These are phyloP conservation scores for Stomatorhinus walkeri DNA, from an alignment of 2,797 vertebrate genomes.

Conservation along the genomic window DNA sequence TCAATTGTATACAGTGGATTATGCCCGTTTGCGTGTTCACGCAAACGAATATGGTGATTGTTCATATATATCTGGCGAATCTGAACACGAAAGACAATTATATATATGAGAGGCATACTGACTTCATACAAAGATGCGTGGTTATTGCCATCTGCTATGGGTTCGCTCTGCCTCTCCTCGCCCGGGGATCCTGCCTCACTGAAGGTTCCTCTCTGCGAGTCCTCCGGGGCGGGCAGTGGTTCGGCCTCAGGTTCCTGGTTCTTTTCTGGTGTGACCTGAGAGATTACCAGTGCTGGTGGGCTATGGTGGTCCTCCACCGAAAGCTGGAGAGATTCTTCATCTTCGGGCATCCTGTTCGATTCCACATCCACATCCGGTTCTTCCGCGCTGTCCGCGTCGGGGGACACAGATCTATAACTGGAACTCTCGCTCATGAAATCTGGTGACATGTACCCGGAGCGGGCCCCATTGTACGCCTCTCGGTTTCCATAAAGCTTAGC, in stretches of 20 bases:
- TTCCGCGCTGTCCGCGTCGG: constrained; percentile 81
- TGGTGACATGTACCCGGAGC: constrained; percentile 76
- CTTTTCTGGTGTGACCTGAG: constrained; percentile 45
- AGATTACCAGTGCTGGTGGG: constrained; percentile 45
- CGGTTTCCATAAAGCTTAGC: constrained; percentile 90
- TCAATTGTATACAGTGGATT: not conserved
- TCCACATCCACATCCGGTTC: constrained; percentile 93
- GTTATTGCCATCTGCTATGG: constrained; percentile 47
- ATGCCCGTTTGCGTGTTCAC: not conserved
- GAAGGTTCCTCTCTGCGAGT: constrained; percentile 43
- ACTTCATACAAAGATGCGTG: constrained; percentile 55
- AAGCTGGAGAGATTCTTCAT: constrained; percentile 64
- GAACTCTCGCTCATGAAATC: constrained; percentile 90
- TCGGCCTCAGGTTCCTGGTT: constrained; percentile 39
- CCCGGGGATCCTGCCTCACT: constrained; percentile 53
- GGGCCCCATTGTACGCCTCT: constrained; percentile 65
- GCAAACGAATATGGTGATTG: not conserved
- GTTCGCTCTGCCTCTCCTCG: constrained; percentile 55
- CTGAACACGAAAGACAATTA: not conserved
- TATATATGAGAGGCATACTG: constrained; percentile 30
- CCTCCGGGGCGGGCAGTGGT: constrained; percentile 33
- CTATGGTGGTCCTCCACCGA: constrained; percentile 49
- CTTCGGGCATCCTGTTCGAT: constrained; percentile 74
- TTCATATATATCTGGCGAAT: not conserved
- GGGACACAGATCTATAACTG: constrained; percentile 85